Evolutionary conservation across 2,113 vertebrate species (phyloP).

Genomic region (Mola mola): DNA sequence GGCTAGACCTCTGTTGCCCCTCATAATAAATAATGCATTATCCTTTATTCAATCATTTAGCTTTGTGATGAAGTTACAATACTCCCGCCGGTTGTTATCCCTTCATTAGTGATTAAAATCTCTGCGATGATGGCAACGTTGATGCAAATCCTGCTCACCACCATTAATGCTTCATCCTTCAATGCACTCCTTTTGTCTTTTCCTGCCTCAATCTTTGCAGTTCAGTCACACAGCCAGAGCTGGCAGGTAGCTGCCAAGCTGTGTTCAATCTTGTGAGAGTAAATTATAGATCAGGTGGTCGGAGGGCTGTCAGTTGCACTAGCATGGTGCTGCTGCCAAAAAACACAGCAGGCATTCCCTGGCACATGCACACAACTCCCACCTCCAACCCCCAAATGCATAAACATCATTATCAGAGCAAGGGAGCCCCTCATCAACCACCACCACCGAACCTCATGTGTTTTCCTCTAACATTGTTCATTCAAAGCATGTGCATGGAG

Average conservation of each 20-base stretch:
- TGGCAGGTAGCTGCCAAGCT: slow-evolving; percentile 62
- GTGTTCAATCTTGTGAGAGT: slow-evolving; percentile 69
- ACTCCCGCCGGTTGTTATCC: slow-evolving; percentile 45
- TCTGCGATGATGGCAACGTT: slow-evolving; percentile 50
- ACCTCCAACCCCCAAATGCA: slow-evolving; percentile 36
- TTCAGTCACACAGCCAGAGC: slow-evolving; percentile 37
- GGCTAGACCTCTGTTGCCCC: slow-evolving; percentile 25
- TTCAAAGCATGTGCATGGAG: slow-evolving; percentile 46
- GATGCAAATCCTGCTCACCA: slow-evolving; percentile 25
- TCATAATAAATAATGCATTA: slow-evolving; percentile 52
- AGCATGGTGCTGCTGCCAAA: slow-evolving; percentile 61
- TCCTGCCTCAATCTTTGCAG: slow-evolving; percentile 23
- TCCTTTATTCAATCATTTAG: slow-evolving; percentile 56
- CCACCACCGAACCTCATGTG: slow-evolving; percentile 36
- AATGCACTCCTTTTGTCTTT: slow-evolving; percentile 45
- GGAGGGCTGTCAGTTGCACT: slow-evolving; percentile 66
- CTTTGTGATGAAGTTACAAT: slow-evolving; percentile 37
- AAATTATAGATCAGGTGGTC: slow-evolving; percentile 78
- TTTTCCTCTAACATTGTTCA: slow-evolving; percentile 54
- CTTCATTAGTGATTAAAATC: slow-evolving; percentile 59
- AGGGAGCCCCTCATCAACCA: slow-evolving; percentile 44
- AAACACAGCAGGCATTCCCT: slow-evolving; percentile 64
- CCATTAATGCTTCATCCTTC: slow-evolving; percentile 30
- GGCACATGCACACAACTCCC: slow-evolving; percentile 39
- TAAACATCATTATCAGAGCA: slow-evolving; percentile 45